A percentile compares a stretch with the other conserved stretches of the same genome.
phyloP scores from a whole-genome alignment of 2,797 vertebrate species.

The Brotula barbata region DNA sequence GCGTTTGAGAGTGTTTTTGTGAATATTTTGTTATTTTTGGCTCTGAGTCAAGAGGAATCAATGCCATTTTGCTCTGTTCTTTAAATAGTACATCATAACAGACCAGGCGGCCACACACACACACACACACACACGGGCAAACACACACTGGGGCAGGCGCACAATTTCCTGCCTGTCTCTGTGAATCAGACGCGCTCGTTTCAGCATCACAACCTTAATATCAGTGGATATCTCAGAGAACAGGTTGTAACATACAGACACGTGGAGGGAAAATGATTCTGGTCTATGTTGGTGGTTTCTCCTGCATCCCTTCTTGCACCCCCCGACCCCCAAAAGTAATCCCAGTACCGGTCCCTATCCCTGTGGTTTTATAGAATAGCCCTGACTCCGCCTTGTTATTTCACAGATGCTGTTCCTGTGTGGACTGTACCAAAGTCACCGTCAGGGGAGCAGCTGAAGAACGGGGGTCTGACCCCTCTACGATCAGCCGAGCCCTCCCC shows the following conservation, averaged over 20 bases:
- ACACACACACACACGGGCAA: not conserved
- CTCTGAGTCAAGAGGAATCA: conserved; percentile 8
- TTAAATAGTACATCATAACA: not conserved
- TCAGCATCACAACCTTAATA: conserved; percentile 27
- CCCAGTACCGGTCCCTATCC: not conserved
- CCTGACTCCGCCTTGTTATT: conserved; percentile 38
- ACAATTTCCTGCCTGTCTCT: conserved; percentile 49
- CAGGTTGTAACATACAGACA: conserved; percentile 2
- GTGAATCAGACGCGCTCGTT: conserved; percentile 18
- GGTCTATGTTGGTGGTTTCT: not conserved
- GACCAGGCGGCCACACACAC: conserved; percentile 3
- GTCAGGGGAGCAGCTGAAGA: conserved; percentile 88
- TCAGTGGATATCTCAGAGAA: conserved; percentile 18
- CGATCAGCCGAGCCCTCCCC: conserved; percentile 83
- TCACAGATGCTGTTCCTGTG: conserved; percentile 87
- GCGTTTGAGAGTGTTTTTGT: conserved; percentile 2
- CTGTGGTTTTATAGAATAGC: not conserved
- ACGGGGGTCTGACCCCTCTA: conserved; percentile 84
- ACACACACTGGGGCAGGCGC: not conserved
- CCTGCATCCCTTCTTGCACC: not conserved
- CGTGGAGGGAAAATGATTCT: not conserved
- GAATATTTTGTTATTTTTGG: conserved; percentile 11
- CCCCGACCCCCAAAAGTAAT: not conserved
- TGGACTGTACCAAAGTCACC: conserved; percentile 91
- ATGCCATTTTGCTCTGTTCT: conserved; percentile 12